Percentiles rank a stretch among this genome's conserved stretches.
phyloP scores from a whole-genome alignment of 2,113 vertebrate genomes.

The Zosterops japonicus region DNA sequence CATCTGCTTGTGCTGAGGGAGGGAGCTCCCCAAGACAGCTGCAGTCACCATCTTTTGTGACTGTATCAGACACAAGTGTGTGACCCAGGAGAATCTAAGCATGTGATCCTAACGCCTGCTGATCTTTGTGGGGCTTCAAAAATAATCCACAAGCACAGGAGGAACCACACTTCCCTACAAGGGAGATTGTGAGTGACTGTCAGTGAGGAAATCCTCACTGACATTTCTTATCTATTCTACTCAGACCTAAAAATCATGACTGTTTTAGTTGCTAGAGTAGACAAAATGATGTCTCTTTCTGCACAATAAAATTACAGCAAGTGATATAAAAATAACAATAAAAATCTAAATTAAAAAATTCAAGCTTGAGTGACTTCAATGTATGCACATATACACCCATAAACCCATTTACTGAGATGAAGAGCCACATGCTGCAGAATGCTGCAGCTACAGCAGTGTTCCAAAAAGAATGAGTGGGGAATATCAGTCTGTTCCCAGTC shows the following conservation, averaged over 20 bases:
- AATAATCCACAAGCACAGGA: neutral
- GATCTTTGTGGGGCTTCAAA: neutral
- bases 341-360: neutral
- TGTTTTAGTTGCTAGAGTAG: neutral
- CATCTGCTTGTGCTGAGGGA: neutral
- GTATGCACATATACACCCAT: neutral
- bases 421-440: neutral
- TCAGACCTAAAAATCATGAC: neutral
- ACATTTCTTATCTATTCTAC: neutral
- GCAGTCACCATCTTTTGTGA: neutral
- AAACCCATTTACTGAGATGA: neutral
- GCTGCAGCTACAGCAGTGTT: neutral
- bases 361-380: neutral
- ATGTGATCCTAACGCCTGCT: neutral
- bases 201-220: neutral
- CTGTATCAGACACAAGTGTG: neutral
- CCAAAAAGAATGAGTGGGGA: neutral
- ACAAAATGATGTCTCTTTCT: neutral
- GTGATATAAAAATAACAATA: neutral
- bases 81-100: neutral
- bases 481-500: neutral
- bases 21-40: neutral
- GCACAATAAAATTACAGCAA: neutral
- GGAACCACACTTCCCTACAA: neutral
- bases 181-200: neutral